phyloP scores from a whole-genome alignment of 2,797 vertebrate species.

The Sebastes flavidus region DNA sequence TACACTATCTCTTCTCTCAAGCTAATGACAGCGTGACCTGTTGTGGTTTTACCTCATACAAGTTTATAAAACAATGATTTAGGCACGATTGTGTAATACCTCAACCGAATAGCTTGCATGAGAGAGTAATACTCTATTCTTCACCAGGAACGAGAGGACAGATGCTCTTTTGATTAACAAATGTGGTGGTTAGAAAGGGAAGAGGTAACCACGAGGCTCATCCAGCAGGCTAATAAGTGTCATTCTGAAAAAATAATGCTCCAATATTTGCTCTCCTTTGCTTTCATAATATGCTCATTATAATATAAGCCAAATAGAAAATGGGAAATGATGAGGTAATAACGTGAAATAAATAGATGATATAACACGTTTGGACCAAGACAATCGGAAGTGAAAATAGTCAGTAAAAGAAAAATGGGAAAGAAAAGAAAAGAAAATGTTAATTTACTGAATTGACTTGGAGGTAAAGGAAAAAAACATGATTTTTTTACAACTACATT shows the following conservation, averaged over 20 bases:
- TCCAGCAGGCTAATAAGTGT: conserved; percentile 1
- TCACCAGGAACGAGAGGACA: background rate
- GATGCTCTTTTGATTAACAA: conserved; percentile 66
- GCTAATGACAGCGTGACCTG: background rate
- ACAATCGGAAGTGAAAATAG: background rate
- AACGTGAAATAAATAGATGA: background rate
- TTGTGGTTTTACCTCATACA: background rate
- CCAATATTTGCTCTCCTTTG: too few species aligned
- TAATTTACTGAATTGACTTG: background rate
- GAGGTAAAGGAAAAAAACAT: background rate
- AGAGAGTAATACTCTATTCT: conserved; percentile 10
- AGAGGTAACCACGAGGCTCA: conserved; percentile 1
- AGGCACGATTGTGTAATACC: background rate
- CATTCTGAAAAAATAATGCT: background rate
- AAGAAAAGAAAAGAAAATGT: background rate
- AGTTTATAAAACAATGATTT: conserved; percentile 1
- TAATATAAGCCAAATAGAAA: background rate
- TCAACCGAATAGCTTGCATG: background rate
- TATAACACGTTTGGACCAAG: background rate
- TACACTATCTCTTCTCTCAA: background rate
- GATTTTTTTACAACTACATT: background rate
- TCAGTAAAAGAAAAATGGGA: background rate
- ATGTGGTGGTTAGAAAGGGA: conserved; percentile 14
- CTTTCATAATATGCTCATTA: background rate
- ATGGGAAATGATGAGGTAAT: background rate